Conservation (phyloP, 2,797 vertebrate genomes). For the Salmo trutta region DNA sequence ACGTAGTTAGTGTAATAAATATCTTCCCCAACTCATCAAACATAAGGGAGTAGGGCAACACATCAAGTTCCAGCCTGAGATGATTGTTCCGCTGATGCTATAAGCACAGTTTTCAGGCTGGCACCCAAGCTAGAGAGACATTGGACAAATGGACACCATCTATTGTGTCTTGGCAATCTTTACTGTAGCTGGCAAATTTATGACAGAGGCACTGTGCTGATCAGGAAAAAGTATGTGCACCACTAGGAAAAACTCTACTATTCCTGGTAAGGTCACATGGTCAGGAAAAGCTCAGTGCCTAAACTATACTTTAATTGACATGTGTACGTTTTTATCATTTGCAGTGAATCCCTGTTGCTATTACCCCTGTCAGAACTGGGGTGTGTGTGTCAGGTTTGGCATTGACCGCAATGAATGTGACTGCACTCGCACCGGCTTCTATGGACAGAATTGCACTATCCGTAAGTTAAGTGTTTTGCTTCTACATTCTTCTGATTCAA, state of each 20-base stretch:
- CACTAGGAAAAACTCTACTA: no score
- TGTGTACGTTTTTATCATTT: constrained; percentile 8
- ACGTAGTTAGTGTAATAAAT: background rate
- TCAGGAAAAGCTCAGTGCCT: no score
- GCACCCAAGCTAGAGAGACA: background rate
- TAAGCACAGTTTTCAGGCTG: background rate
- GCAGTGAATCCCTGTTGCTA: constrained; percentile 92
- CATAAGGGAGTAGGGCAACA: no score
- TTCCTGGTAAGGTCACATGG: no score
- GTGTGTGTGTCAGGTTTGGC: constrained; percentile 84
- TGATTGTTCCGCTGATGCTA: no score
- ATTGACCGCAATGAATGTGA: constrained; percentile 83
- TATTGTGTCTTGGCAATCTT: background rate
- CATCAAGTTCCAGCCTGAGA: no score
- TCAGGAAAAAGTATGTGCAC: no score
- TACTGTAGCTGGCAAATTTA: background rate
- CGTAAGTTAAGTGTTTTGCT: constrained; percentile 77
- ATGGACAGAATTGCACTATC: constrained; percentile 85
- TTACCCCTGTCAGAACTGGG: constrained; percentile 91
- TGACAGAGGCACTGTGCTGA: no score
- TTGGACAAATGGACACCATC: background rate
- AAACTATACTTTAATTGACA: background rate
- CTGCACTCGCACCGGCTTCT: constrained; percentile 89
- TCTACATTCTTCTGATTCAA: background rate
- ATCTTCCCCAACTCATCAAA: no score